These are phyloP conservation scores for Sebastes elongatus DNA, from an alignment of 2,797 vertebrate species.

Conservation along the genomic window DNA sequence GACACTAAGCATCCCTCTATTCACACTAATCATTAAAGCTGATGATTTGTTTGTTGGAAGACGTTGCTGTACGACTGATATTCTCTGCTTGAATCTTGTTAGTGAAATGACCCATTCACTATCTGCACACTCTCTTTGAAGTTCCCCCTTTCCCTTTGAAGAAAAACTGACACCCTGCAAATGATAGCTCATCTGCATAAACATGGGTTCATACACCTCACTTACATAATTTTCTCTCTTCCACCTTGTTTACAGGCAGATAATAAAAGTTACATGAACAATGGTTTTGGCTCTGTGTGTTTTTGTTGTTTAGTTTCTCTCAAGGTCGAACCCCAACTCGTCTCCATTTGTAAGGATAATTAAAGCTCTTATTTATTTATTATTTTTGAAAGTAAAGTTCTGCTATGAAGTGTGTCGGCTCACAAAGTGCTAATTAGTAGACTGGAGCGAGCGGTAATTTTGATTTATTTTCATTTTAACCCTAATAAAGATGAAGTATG, in stretches of 20 bases:
- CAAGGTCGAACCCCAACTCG: conserved; percentile 34
- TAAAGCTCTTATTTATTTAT: conserved; percentile 25
- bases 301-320: conserved; percentile 34
- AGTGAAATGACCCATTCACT: conserved; percentile 52
- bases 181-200: conserved; percentile 54
- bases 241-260: conserved; percentile 45
- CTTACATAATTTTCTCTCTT: conserved; percentile 26
- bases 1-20: background rate
- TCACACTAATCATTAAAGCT: conserved; percentile 7
- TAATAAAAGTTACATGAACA: conserved; percentile 26
- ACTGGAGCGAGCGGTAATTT: background rate
- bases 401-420: background rate
- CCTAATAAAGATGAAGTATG: background rate
- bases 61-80: background rate
- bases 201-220: conserved; percentile 27
- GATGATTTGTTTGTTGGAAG: conserved; percentile 16
- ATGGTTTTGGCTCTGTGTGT: conserved; percentile 2
- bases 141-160: conserved; percentile 60
- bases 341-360: conserved; percentile 53
- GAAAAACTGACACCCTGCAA: conserved; percentile 53
- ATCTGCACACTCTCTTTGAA: conserved; percentile 52
- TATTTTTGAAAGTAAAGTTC: background rate
- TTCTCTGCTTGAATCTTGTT: conserved; percentile 31
- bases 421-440: conserved; percentile 22
- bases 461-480: conserved; percentile 9